These are phyloP conservation scores for Acrocera orbiculus DNA, from an alignment of 2,888 invertebrate species.

Conservation along the genomic window DNA sequence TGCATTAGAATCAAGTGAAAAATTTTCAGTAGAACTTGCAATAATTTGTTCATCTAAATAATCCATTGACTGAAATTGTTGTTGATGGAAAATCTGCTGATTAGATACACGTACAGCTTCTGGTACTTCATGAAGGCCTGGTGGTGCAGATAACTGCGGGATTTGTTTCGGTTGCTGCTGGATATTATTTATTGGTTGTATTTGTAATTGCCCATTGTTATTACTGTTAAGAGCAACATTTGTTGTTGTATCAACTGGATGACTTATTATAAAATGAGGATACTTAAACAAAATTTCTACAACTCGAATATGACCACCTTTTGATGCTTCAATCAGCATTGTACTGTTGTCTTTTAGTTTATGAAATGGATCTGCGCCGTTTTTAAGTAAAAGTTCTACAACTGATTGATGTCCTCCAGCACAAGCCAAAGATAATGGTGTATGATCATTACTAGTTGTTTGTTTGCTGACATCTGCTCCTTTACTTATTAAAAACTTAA, in stretches of 20 bases:
- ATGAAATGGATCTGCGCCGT: constrained; percentile 89
- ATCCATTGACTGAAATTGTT: constrained; percentile 22
- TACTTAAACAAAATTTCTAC: constrained; percentile 90
- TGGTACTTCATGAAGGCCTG: constrained; percentile 40
- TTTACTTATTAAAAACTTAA: constrained; percentile 84
- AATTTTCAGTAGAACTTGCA: constrained; percentile 14
- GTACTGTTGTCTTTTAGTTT: constrained; percentile 97
- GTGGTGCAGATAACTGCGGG: constrained; percentile 28
- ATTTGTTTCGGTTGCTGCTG: constrained; percentile 32
- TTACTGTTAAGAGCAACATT: constrained; percentile 16
- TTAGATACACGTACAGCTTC: constrained; percentile 39
- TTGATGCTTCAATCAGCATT: constrained; percentile 96
- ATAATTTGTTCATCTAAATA: constrained; percentile 24
- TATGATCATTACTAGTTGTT: constrained; percentile 92
- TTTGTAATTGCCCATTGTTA: constrained; percentile 20
- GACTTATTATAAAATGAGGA: constrained; percentile 67
- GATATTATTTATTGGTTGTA: constrained; percentile 21
- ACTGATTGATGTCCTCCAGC: constrained; percentile 90
- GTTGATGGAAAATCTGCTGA: constrained; percentile 33
- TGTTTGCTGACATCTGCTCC: constrained; percentile 72
- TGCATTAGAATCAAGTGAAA: constrained; percentile 22
- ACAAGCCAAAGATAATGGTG: constrained; percentile 88
- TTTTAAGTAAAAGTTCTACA: constrained; percentile 77
- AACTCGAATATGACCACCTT: constrained; percentile 91
- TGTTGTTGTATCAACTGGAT: constrained; percentile 28